Evolutionary conservation across 2,113 vertebrate genomes (phyloP).

Genomic region (Pseudopodoces humilis): DNA sequence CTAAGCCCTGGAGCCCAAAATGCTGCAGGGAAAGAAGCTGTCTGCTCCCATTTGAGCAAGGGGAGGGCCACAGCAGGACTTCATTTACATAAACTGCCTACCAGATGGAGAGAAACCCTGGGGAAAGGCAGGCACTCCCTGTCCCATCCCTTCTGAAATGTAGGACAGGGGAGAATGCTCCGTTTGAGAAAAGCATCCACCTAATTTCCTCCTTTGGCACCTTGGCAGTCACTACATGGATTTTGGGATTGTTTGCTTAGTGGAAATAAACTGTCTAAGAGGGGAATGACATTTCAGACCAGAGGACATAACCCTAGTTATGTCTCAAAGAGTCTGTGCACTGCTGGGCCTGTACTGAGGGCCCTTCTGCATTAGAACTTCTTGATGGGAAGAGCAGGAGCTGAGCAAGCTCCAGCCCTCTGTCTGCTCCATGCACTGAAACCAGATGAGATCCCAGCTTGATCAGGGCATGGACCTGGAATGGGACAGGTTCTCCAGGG

Average conservation of each 20-base stretch:
- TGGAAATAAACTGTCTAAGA: background rate
- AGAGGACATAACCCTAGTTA: background rate
- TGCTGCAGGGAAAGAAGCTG: background rate
- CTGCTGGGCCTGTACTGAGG: background rate
- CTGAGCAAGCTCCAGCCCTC: background rate
- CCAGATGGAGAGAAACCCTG: constrained; percentile 40
- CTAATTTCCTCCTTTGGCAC: background rate
- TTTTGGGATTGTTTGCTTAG: background rate
- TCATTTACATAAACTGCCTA: constrained; percentile 15
- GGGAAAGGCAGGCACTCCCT: constrained; percentile 10
- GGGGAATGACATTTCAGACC: fast-evolving
- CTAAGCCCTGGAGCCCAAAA: constrained; percentile 13
- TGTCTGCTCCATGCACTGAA: background rate
- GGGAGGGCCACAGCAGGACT: background rate
- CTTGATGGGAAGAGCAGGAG: background rate
- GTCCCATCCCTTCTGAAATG: background rate
- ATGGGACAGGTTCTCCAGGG: fast-evolving
- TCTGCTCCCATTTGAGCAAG: constrained; percentile 2
- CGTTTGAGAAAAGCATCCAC: background rate
- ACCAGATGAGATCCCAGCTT: background rate
- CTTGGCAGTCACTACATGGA: background rate
- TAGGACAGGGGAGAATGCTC: background rate
- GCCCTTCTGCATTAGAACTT: background rate
- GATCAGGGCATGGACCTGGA: background rate
- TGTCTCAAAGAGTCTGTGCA: background rate